A percentile compares a stretch with the other conserved stretches of the same genome.
Evolutionary conservation across 1,140 invertebrate species (phyloP).

Genomic region (Papilio machaon): DNA sequence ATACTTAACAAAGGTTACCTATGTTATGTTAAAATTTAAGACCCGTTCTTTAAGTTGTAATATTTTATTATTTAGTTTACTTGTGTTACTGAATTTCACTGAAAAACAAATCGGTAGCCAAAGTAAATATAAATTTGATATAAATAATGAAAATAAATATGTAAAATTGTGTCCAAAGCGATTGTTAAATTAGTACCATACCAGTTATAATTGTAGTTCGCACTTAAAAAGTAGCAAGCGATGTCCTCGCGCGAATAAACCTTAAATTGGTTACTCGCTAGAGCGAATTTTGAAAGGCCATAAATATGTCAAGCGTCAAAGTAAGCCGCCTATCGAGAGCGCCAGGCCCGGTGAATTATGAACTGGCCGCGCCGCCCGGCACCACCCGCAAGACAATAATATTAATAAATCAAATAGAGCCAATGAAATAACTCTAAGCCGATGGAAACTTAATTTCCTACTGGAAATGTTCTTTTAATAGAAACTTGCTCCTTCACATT

Average conservation of each 20-base stretch:
- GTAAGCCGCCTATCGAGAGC: slow-evolving; percentile 75
- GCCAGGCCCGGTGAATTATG: slow-evolving; percentile 71
- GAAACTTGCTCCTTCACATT: neutral
- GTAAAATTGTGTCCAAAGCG: neutral
- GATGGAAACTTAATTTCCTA: slow-evolving; percentile 29
- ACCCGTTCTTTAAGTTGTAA: no score
- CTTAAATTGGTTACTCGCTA: slow-evolving; percentile 49
- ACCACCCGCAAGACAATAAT: slow-evolving; percentile 52
- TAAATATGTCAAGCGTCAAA: slow-evolving; percentile 79
- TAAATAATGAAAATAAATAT: neutral
- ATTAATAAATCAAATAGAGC: slow-evolving; percentile 53
- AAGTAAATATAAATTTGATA: no score
- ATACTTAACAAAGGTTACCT: no score
- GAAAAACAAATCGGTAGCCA: no score
- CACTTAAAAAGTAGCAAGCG: slow-evolving; percentile 12
- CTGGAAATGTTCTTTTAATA: slow-evolving; percentile 15
- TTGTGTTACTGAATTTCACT: no score
- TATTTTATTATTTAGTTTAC: no score
- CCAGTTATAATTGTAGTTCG: neutral
- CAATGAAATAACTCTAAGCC: slow-evolving; percentile 27
- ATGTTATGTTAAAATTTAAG: no score
- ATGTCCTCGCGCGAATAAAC: slow-evolving; percentile 36
- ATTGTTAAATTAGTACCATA: neutral
- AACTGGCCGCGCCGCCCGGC: slow-evolving; percentile 50
- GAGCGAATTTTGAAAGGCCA: slow-evolving; percentile 71